Evolutionary conservation across 2,888 invertebrate genomes (phyloP).

Genomic region (Parnassius apollo): DNA sequence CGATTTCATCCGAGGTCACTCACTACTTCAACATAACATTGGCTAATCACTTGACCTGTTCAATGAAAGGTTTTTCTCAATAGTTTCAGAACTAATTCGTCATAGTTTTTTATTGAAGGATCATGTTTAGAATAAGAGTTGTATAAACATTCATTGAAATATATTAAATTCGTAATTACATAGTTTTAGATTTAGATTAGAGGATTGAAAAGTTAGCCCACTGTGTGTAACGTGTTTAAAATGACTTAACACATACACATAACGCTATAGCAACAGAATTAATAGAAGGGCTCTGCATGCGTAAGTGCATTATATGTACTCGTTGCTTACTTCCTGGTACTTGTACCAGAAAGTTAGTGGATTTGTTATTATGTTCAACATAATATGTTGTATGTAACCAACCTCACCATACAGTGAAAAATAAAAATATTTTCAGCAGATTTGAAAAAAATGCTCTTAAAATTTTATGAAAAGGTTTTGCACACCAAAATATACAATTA

Average conservation of each 20-base stretch:
- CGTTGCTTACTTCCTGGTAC: constrained; percentile 58
- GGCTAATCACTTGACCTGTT: constrained; percentile 60
- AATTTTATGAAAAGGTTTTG: no score
- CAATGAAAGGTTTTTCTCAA: constrained; percentile 45
- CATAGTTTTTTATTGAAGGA: constrained; percentile 1
- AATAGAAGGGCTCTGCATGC: constrained; percentile 55
- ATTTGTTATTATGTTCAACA: no score
- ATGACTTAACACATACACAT: constrained; percentile 27
- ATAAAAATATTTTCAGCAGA: no score
- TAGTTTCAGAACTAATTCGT: constrained; percentile 17
- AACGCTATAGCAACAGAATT: constrained; percentile 39
- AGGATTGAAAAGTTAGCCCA: no score
- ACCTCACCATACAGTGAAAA: no score
- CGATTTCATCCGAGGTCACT: constrained; percentile 67
- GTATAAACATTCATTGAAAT: neutral
- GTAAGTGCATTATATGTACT: constrained; percentile 59
- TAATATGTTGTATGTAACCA: no score
- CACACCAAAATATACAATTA: no score
- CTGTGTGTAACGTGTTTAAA: constrained; percentile 38
- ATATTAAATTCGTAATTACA: no score
- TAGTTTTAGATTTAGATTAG: no score
- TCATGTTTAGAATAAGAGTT: neutral
- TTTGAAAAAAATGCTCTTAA: no score
- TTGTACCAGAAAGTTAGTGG: constrained; percentile 32
- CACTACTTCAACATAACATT: constrained; percentile 61